Evolutionary conservation across 2,113 vertebrate species (phyloP).

Genomic region (Nyctibius bracteatus): DNA sequence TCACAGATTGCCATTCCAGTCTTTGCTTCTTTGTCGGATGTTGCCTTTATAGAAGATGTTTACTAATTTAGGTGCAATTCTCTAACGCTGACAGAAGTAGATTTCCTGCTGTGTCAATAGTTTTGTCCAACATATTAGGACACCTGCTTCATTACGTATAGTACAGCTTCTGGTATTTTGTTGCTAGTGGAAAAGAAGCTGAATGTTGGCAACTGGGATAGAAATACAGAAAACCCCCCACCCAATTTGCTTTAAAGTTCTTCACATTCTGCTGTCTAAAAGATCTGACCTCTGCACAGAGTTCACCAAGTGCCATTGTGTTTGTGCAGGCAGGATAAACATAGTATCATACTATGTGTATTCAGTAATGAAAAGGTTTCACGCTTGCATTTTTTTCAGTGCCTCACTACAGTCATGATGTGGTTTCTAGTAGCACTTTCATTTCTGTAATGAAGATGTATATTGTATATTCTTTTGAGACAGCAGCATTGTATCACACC

Average conservation of each 20-base stretch:
- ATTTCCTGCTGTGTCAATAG: not conserved
- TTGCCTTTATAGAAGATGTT: not conserved
- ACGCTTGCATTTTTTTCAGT: not conserved
- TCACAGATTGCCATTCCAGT: not conserved
- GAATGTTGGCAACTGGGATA: not conserved
- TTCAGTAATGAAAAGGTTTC: not conserved
- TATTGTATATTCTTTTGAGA: not conserved
- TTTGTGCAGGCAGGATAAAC: not conserved
- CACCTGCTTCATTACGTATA: accelerated
- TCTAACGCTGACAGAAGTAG: not conserved
- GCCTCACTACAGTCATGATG: not conserved
- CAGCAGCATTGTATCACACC: not conserved
- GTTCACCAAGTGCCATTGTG: not conserved
- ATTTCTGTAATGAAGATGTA: not conserved
- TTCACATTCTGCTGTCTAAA: not conserved
- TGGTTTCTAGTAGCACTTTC: not conserved
- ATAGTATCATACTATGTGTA: not conserved
- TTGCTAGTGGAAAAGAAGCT: not conserved
- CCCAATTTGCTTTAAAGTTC: not conserved
- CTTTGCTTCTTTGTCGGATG: not conserved
- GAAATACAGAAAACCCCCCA: not conserved
- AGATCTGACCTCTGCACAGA: not conserved
- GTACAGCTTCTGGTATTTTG: not conserved
- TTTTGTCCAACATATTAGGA: not conserved
- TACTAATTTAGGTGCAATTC: not conserved